Evolutionary conservation across 2,797 vertebrate species (phyloP).

Genomic region (Limnodromus scolopaceus): DNA sequence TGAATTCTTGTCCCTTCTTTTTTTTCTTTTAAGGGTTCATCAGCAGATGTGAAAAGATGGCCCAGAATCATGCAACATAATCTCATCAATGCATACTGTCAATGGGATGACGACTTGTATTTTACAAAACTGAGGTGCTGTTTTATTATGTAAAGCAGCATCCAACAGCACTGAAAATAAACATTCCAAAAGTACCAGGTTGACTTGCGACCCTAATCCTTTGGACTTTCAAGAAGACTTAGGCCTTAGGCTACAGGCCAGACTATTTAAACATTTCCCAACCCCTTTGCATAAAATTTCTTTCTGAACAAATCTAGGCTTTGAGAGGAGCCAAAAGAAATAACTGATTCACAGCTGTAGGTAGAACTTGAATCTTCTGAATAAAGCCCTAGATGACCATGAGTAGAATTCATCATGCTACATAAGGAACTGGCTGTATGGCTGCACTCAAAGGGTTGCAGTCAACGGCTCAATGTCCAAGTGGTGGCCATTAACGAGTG

Average conservation of each 20-base stretch:
- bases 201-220: background rate
- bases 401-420: background rate
- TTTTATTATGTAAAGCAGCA: background rate
- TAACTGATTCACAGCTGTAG: background rate
- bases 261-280: background rate
- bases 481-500: too few species aligned
- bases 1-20: background rate
- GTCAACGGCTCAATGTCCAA: too few species aligned
- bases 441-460: too few species aligned
- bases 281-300: background rate
- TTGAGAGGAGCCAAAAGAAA: background rate
- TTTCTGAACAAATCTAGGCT: background rate
- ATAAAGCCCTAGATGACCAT: background rate
- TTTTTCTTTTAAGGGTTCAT: background rate
- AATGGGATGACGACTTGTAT: background rate
- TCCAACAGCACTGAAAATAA: background rate
- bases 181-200: background rate
- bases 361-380: background rate
- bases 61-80: background rate
- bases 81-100: background rate
- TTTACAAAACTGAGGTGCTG: background rate
- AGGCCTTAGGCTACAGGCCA: background rate
- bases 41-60: background rate
- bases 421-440: too few species aligned
- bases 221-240: background rate